Evolutionary conservation across 2,888 invertebrate genomes (phyloP), one percentile per base, ranked within the genome.

Genomic region (Fissipunctia ypsillon): DNA sequence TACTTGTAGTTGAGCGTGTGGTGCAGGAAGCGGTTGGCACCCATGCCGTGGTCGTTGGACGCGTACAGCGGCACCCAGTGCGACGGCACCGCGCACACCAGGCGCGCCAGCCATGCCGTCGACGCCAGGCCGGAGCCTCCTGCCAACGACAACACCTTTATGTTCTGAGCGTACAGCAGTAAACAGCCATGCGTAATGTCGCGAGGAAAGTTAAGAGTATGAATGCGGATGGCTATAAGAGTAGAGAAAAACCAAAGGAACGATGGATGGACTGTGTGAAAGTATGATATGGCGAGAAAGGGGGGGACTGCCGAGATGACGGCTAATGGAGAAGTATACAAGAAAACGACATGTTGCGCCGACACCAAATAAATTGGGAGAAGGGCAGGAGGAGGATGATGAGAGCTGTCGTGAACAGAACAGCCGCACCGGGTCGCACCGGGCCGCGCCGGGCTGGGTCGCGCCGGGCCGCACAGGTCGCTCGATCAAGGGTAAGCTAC

Each of bases 21-120:
- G 91, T 99, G 98, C 87, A 98, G 95, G 94, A 99, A 99, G 85
- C 98, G 97, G 96, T 99, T 99, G 72, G 98, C 97, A 41, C 99
- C 99, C n/a, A 98, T 95, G 0, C 99, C 99, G 94, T 99, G 98
- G 77, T 98, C 97, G 87, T 97, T 97, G 71, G 98, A 98, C 88
- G 98, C 97, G 95, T 99, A 99, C 68, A 99, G 95, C 78, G 98
- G 96, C 69, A 97, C 97, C 99, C 99, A 99, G 94, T 98, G 98
- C 73, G 98, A 98, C 2, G 98, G 98, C 87, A 97, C 96, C 84
- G 97, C 96, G 85, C 97, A 97, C 70, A 97, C 94, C 31, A 97
- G 93, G 76, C 97, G 97, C 73, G 97, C 96, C 87, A 98, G 96
- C 93, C 98, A 97, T 76, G 91, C 95, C 87, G 87, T 94, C 0